Base-by-base conservation (phyloP, 2,113 vertebrate species). In the Echinops telfairi region DNA sequence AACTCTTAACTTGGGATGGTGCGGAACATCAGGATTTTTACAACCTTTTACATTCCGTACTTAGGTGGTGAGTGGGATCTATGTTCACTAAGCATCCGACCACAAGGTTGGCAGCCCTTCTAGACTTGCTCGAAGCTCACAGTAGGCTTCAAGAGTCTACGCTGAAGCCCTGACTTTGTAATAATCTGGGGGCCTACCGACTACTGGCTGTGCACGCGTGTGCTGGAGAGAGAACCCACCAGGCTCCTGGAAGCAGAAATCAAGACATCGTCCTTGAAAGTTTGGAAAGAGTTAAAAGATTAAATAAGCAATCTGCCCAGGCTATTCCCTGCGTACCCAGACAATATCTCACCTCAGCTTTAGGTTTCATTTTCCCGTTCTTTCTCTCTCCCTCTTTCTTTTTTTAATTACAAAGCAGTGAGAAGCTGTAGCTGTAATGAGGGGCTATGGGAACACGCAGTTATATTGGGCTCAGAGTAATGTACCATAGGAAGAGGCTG, bases 331-430 rank as follows among this genome's bases (percentile, higher is more conserved):
- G 71, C 0, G 25, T 95, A 95, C 78, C 87, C 89, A 93, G 94
- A 96, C 94, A 94, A 95, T 89, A 95, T 70, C 71, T 78, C 96
- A 78, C 40, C 40, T 79, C 79, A 83, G 94, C 85, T 92, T 9
- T 86, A n/a, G 66, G 83, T 95, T 86, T 89, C 86, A 94, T 77
- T 77, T 92, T 93, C 62, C 68, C 83, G 2, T 3, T 64, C 76
- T 66, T 25, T 77, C 58, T 60, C 3, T 71, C 60, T 66, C 33
- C 81, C 29, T 87, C 23, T 89, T 2, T 80, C 25, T 75, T 91
- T 96, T 96, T 84, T 97, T 92, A 93, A 96, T 86, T 92, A 97
- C 96, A 96, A 97, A 97, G 83, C 92, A 83, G 8, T 20, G 91
- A 96, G 95, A 23, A 93, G 96, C 87, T 8, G 47, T 87, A 88